phyloP scores from a whole-genome alignment of 37 sponge, comb jelly and placozoan species.

The Bolinopsis microptera region DNA sequence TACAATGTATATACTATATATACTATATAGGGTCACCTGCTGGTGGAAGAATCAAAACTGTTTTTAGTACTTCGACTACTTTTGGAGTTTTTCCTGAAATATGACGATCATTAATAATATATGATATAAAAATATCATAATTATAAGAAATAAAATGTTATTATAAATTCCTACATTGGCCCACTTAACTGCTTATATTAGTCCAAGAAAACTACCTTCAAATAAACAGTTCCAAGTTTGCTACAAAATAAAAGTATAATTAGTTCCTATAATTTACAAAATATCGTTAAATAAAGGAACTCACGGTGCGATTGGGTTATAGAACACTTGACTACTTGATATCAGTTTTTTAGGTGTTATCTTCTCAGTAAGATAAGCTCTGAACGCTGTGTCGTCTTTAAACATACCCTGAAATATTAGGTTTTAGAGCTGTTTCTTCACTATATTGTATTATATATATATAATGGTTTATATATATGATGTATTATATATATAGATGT shows the following conservation, averaged over 20 bases:
- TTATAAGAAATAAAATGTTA: no score
- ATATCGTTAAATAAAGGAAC: background rate
- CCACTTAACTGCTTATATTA: no score
- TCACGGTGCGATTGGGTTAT: background rate
- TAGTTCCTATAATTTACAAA: background rate
- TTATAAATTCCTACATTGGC: no score
- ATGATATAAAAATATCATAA: no score
- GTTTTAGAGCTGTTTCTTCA: no score
- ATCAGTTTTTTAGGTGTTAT: background rate
- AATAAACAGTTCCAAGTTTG: no score
- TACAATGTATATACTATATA: no score
- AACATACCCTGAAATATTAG: constrained; percentile 27
- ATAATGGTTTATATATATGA: no score
- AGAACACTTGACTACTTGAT: background rate
- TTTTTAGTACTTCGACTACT: background rate
- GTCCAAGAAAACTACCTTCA: no score
- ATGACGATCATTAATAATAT: background rate
- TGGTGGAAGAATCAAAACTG: background rate
- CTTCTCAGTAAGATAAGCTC: constrained; percentile 20
- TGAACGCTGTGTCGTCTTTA: constrained; percentile 25
- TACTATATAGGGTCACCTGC: background rate
- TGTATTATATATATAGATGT: no score
- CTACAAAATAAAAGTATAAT: no score
- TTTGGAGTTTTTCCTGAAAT: background rate
- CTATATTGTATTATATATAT: no score